A percentile compares a stretch with the other conserved stretches of the same genome.
Evolutionary conservation across 1,140 invertebrate species (phyloP).

Genomic region (Melanaphis sacchari): DNA sequence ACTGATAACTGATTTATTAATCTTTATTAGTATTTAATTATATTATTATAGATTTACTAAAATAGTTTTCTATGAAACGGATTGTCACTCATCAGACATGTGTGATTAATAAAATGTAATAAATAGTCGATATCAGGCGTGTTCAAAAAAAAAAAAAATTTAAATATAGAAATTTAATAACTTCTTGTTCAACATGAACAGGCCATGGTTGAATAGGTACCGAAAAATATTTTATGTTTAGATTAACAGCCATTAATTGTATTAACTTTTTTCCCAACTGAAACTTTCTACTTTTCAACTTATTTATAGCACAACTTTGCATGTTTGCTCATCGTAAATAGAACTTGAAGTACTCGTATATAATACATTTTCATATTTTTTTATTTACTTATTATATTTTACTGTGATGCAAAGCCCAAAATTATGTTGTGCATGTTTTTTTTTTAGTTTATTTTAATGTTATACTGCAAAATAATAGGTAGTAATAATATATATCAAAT

Average conservation of each 20-base stretch:
- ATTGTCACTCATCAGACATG: neutral
- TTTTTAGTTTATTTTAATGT: slow-evolving; percentile 30
- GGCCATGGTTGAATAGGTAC: neutral
- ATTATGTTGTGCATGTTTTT: slow-evolving; percentile 3
- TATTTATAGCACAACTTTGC: neutral
- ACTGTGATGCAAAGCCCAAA: neutral
- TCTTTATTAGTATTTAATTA: neutral
- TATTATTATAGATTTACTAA: neutral
- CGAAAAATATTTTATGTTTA: slow-evolving; percentile 22
- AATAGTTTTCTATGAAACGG: neutral
- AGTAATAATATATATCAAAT: neutral
- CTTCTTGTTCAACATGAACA: neutral
- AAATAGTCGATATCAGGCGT: neutral
- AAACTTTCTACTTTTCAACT: slow-evolving; percentile 20
- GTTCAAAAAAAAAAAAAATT: neutral
- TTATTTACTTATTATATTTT: slow-evolving; percentile 25
- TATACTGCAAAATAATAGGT: neutral
- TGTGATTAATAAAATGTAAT: neutral
- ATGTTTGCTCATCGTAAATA: slow-evolving; percentile 32
- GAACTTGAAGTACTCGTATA: neutral
- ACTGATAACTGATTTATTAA: neutral
- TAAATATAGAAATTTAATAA: neutral
- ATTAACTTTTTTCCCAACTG: slow-evolving; percentile 17
- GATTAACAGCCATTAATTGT: neutral
- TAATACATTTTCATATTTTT: slow-evolving; percentile 24